Evolutionary conservation across 2,888 invertebrate genomes (phyloP), one percentile per base, ranked within the genome.

Genomic region (Meta bourneti): DNA sequence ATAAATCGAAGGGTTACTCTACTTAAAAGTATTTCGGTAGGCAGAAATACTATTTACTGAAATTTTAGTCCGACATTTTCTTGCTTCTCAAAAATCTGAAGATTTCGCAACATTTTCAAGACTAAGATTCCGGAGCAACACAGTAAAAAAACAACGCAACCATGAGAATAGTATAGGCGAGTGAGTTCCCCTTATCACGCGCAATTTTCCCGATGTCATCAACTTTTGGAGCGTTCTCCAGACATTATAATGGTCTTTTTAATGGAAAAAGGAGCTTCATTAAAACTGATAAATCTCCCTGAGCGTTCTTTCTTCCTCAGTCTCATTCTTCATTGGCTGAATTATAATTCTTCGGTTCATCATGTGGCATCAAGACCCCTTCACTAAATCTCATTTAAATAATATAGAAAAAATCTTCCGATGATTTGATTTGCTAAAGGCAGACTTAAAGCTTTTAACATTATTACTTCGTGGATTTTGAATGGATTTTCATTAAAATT

Each of bases 261-360:
- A 79, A 79, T 79, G 79, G 79, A 34, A 61, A 79, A 69, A 34
- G 16, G 34, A 61, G 79, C 54, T 69, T 79, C 79, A 79, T 79
- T 79, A 79, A 79, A 34, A 54, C 34, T 20, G 48, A 79, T 34
- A 61, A 79, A 79, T 48, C 34, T 79, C 13, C 13, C 11, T 34
- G 7, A 7, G 51, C n/a, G 51, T 11, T 7, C 61, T 61, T 16
- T 16, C 61, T 61, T 61, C 61, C 16, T 61, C 61, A 61, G 61
- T 16, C 61, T 61, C 34, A 34, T 61, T 9, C 61, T 11, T 61
- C 61, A 61, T 61, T 61, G 61, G 61, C 61, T 9, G 61, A 61
- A 61, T 61, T 61, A 61, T 61, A 61, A 61, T 61, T 61, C 7
- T 61, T 61, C 61, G 8, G 61, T 61, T 61, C 61, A 61, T 34